Percentiles rank a stretch among this genome's conserved stretches.
Evolutionary conservation across 2,888 invertebrate species (phyloP).

Genomic region (Melipona beecheii): DNA sequence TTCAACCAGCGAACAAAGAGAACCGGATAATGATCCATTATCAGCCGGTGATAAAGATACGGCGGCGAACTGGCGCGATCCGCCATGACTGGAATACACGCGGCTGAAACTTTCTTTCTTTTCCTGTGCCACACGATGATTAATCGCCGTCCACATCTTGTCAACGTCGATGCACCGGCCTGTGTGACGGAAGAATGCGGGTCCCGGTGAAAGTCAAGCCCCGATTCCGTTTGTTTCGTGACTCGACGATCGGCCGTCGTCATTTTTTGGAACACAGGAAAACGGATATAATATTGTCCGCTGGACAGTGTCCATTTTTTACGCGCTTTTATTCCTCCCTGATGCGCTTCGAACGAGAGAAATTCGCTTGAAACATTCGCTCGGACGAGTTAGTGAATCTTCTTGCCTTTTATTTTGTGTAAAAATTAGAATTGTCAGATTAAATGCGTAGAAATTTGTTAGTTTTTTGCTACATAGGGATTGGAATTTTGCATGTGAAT

Average conservation of each 20-base stretch:
- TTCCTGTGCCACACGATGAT: slow-evolving; percentile 37
- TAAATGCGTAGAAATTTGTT: neutral
- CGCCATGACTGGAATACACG: slow-evolving; percentile 51
- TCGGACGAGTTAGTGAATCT: neutral
- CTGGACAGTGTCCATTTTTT: neutral
- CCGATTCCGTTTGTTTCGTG: slow-evolving; percentile 34
- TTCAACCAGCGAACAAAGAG: slow-evolving; percentile 47
- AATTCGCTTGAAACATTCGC: neutral
- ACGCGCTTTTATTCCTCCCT: too few relatives aligned
- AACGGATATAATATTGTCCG: slow-evolving; percentile 6
- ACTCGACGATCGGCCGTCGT: slow-evolving; percentile 10
- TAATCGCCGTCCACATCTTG: slow-evolving; percentile 53
- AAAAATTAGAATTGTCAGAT: neutral
- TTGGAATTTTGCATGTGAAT: too few relatives aligned
- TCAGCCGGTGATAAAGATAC: slow-evolving; percentile 59
- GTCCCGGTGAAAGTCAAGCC: slow-evolving; percentile 44
- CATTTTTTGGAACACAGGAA: slow-evolving; percentile 16
- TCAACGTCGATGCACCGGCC: slow-evolving; percentile 55
- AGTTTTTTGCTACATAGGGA: neutral
- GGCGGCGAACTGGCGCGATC: slow-evolving; percentile 49
- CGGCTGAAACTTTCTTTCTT: slow-evolving; percentile 38
- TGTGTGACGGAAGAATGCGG: slow-evolving; percentile 48
- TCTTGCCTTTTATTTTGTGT: neutral
- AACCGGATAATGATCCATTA: slow-evolving; percentile 59
- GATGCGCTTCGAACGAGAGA: neutral